Conservation (phyloP, 1,140 invertebrate species). For the Nasonia giraulti region DNA sequence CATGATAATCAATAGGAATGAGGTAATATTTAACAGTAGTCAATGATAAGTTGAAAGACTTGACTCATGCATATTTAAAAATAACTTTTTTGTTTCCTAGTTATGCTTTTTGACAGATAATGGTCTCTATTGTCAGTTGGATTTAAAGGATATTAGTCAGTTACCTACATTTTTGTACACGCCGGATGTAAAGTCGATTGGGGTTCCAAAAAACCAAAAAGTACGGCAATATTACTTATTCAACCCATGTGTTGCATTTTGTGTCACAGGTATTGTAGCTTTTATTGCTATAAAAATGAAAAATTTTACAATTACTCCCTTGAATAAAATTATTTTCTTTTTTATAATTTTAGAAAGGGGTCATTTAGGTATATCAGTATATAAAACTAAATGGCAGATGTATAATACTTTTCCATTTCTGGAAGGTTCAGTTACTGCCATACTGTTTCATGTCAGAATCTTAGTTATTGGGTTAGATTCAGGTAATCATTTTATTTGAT, state of each 20-base stretch:
- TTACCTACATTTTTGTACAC: not conserved
- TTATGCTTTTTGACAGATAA: slow-evolving; percentile 51
- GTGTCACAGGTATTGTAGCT: slow-evolving; percentile 52
- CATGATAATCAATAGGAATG: slow-evolving; percentile 39
- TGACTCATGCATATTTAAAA: not conserved
- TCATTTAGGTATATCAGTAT: slow-evolving; percentile 53
- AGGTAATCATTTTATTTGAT: slow-evolving; percentile 49
- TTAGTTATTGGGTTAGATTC: slow-evolving; percentile 57
- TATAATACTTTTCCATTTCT: slow-evolving; percentile 53
- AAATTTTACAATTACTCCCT: slow-evolving; percentile 6
- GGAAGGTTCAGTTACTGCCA: slow-evolving; percentile 48
- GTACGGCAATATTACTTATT: slow-evolving; percentile 55
- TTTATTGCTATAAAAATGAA: not conserved
- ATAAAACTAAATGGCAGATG: slow-evolving; percentile 54
- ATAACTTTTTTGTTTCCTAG: slow-evolving; percentile 38
- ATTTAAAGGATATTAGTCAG: not conserved
- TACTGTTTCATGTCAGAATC: slow-evolving; percentile 50
- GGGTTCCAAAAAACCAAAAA: slow-evolving; percentile 40
- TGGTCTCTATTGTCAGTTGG: slow-evolving; percentile 46
- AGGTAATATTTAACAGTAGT: slow-evolving; percentile 19
- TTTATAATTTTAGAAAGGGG: slow-evolving; percentile 51
- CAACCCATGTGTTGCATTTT: slow-evolving; percentile 51
- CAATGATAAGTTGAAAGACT: not conserved
- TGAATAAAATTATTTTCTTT: not conserved
- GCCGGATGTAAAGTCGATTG: slow-evolving; percentile 6